phyloP scores from a whole-genome alignment of 2,888 invertebrate genomes.

The Pseudococcus viburni region DNA sequence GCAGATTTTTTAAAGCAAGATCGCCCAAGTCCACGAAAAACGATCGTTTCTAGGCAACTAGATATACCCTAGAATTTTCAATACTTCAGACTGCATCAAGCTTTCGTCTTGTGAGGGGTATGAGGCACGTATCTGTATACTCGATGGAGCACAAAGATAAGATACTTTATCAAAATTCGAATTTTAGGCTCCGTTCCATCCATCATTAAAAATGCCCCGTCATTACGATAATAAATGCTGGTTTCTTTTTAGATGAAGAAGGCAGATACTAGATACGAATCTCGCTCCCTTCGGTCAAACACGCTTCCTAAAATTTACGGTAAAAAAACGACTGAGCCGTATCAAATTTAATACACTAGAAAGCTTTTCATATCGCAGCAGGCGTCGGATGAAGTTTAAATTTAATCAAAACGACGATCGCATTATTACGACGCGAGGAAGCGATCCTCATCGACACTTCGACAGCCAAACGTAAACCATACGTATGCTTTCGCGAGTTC shows the following conservation, averaged over 20 bases:
- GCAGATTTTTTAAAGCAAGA: too few relatives aligned
- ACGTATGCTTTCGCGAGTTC: not conserved
- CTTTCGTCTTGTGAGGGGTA: too few relatives aligned
- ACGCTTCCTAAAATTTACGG: not conserved
- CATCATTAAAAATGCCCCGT: slow-evolving; percentile 12
- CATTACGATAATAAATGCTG: slow-evolving; percentile 1
- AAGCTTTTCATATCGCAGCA: slow-evolving; percentile 15
- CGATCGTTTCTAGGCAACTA: too few relatives aligned
- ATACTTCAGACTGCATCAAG: too few relatives aligned
- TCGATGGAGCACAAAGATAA: not conserved
- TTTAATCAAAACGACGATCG: not conserved
- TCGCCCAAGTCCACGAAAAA: too few relatives aligned
- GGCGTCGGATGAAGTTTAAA: not conserved
- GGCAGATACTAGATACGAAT: too few relatives aligned
- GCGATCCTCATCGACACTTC: not conserved
- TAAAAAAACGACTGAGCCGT: not conserved
- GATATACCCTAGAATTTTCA: too few relatives aligned
- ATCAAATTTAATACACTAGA: not conserved
- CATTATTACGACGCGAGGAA: not conserved
- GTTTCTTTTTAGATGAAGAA: not conserved
- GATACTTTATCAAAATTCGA: slow-evolving; percentile 14
- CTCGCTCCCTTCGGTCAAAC: not conserved
- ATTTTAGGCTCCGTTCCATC: not conserved
- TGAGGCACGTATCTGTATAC: not conserved
- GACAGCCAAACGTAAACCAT: not conserved